These are phyloP conservation scores for Misgurnus anguillicaudatus DNA, from an alignment of 2,113 vertebrate species.

Conservation along the genomic window DNA sequence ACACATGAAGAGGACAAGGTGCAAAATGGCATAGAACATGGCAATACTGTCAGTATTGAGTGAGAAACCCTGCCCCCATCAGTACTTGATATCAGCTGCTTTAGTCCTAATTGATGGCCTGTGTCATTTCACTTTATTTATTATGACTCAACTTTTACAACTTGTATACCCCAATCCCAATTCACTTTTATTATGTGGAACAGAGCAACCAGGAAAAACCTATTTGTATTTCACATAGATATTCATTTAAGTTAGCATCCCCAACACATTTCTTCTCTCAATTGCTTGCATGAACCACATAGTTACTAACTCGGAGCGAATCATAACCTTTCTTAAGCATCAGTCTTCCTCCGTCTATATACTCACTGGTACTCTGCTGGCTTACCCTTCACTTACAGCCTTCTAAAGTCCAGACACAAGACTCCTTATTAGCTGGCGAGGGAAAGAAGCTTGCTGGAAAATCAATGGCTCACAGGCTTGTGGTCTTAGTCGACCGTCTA, in stretches of 20 bases:
- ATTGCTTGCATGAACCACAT: not conserved
- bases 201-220: too few species aligned
- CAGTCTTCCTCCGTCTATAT: constrained; percentile 18
- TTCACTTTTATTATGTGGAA: too few species aligned
- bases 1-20: too few species aligned
- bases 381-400: constrained; percentile 34
- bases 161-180: too few species aligned
- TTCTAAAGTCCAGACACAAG: constrained; percentile 36
- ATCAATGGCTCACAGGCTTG: constrained; percentile 45
- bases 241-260: not conserved
- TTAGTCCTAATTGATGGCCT: too few species aligned
- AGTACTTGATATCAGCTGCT: too few species aligned
- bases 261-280: not conserved
- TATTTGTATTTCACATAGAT: too few species aligned
- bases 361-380: constrained; percentile 22
- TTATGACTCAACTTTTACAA: too few species aligned
- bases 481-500: constrained; percentile 22
- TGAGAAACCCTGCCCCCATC: too few species aligned
- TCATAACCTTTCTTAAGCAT: constrained; percentile 5
- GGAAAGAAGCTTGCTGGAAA: constrained; percentile 48
- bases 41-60: too few species aligned
- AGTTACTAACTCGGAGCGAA: constrained; percentile 12
- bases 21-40: too few species aligned
- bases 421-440: constrained; percentile 52
- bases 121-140: too few species aligned